Evolutionary conservation across 2,797 vertebrate species (phyloP), one percentile per base, ranked within the genome.

Genomic region (Phataginus tricuspis): DNA sequence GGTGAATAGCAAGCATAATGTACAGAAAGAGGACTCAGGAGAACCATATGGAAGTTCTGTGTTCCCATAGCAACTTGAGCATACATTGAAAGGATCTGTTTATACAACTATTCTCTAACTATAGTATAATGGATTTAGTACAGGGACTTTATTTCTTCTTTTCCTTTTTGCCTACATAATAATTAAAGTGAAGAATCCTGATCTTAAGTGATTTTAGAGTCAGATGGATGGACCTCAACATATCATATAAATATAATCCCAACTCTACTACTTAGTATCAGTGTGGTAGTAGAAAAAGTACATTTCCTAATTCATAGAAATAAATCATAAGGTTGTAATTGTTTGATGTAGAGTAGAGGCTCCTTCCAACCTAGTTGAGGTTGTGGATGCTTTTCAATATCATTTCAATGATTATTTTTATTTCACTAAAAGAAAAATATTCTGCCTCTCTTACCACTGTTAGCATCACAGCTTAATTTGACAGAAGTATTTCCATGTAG

Each of bases 61-160:
- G 89, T 96, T 95, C 15, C 95, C 86, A 97, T 94, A 95, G 97
- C 75, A 97, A 97, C 96, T 64, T 85, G 16, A 95, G 45, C 91
- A 89, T 95, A 92, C 51, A 64, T 84, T 66, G 78, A 89, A 85
- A 94, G 64, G 27, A 39, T 93, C 64, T 95, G 59, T 97, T 93
- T 86, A 64, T 83, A 69, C 93, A 86, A 87, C 94, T 94, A 42
- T 96, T 68, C 37, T 84, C 51, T 18, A 15, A 89, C 68, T 80
- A 31, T 34, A 53, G 39, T 74, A 25, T 31, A 94, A 71, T 69
- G n/a, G 18, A 93, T 39, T 91, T 84, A 88, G 68, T 59, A 94
- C 78, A 94, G 66, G 12, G 10, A 63, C 25, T 66, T n/a, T 93
- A n/a, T 51, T 72, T 74, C 90, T 79, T 42, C 13, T 74, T 74